Evolutionary conservation across 2,888 invertebrate species (phyloP), one percentile per base, ranked within the genome.

Genomic region (Hoplodrina blanda): DNA sequence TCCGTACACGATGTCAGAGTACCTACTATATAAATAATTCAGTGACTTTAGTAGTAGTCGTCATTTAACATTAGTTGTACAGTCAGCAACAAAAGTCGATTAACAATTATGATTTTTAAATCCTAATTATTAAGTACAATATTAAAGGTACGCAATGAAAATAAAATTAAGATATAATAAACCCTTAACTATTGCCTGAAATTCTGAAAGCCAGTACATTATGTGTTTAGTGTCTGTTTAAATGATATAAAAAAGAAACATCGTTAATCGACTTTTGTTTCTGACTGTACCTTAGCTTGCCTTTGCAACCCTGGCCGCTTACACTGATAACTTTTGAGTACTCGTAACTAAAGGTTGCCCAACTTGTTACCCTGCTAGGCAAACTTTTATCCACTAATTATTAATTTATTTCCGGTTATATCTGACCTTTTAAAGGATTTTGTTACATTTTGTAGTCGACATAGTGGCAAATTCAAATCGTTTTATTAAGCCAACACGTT

Each of bases 321-420:
- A 41, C 2, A 11, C 41, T 41, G 13, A 1, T 10, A 76, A 64
- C 63, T 76, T 61, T 67, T 19, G 17, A 33, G 20, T 10, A 61
- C 13, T 49, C 25, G 20, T 54, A 25, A 25, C 41, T 30, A 59
- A 59, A 54, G 61, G 50, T 61, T 52, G 19, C 25, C 19, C 15
- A 41, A 11, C 41, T 13, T 8, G 41, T 25, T 20, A 57, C 20
- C 54, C 37, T 53, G 50, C n/a, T 33, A 44, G 52, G 46, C n/a
- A 60, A 66, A 70, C 49, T 76, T 76, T 67, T 37, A 13, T 46
- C 19, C n/a, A 41, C 49, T 62, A 70, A 62, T 64, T 61, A 62
- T 80, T 80, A 30, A 63, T 80, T 76, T 54, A 56, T 54, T 37
- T 63, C 52, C 6, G 30, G 53, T 56, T n/a, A 17, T n/a, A 0